A percentile compares a stretch with the other conserved stretches of the same genome.
Conservation (phyloP, 2,888 invertebrate species). For the Altica lythri region DNA sequence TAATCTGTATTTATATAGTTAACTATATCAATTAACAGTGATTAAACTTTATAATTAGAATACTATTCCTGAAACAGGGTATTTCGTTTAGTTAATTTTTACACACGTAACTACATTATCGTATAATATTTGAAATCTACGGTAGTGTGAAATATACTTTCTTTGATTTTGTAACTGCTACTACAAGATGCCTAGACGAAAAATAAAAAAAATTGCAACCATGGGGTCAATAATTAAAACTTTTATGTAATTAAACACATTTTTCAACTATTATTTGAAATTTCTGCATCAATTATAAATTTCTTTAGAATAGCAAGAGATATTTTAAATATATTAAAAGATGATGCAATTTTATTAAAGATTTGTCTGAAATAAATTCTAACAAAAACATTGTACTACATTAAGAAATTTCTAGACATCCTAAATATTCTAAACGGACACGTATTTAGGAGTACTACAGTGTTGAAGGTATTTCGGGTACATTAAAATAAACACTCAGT, state of each 20-base stretch:
- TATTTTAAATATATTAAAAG: too few species aligned
- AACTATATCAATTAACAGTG: too few species aligned
- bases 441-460: too few species aligned
- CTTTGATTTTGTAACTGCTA: slow-evolving; percentile 6
- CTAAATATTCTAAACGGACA: too few species aligned
- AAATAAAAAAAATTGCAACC: not conserved
- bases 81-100: slow-evolving; percentile 10
- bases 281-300: not conserved
- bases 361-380: not conserved
- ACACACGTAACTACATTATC: slow-evolving; percentile 26
- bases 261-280: not conserved
- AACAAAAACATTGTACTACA: not conserved
- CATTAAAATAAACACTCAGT: not conserved
- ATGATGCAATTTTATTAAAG: not conserved
- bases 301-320: too few species aligned
- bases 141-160: slow-evolving; percentile 5
- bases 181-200: slow-evolving; percentile 5
- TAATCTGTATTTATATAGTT: too few species aligned
- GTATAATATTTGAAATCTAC: slow-evolving; percentile 13
- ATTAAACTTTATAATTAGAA: slow-evolving; percentile 15
- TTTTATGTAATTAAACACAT: not conserved
- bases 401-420: too few species aligned
- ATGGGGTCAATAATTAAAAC: not conserved
- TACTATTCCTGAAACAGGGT: slow-evolving; percentile 25
- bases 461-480: too few species aligned